Base-by-base conservation (phyloP, 2,113 vertebrate species). In the Plectropomus leopardus region DNA sequence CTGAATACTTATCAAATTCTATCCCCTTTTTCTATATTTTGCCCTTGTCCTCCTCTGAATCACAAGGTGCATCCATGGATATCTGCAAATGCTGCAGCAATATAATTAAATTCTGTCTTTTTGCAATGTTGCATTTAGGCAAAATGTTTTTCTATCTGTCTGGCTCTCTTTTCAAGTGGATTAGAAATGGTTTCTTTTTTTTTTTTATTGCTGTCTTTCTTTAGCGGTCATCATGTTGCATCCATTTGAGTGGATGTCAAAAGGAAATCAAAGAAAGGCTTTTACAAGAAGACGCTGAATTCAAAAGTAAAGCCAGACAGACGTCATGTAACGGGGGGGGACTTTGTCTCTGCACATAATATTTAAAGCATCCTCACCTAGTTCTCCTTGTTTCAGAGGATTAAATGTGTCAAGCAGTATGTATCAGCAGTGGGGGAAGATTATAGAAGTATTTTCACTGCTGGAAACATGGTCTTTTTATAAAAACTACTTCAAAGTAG, bases 381-480 rank as follows among this genome's bases (percentile, higher is more conserved):
- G 13, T 51, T 16, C n/a, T 44, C 65, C 32, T 65, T 2, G 4
- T 42, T 61, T 53, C 65, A 44, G 19, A 45, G 28, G 30, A 24
- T 47, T 73, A 45, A 76, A 67, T 45, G 57, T 61, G 42, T 81
- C 71, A 66, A 16, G 45, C 44, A 11, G 54, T 30, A 28, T 34
- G 73, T 23, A 69, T 76, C 54, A 44, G 72, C 55, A 17, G 32
- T 26, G 48, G 30, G 51, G 44, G 60, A 48, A 51, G 60, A 74
- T n/a, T 21, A 57, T 42, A 17, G 5, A 17, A 17, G 15, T 16
- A 16, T 45, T 15, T 40, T 45, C 48, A n/a, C 36, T 40, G 36
- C 36, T 40, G 36, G 36, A 8, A 40, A 40, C 8, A 40, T 40
- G 36, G 7, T 40, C 36, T 40, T 40, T 40, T 40, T n/a, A n/a